A percentile compares a stretch with the other conserved stretches of the same genome.
phyloP scores from a whole-genome alignment of 2,113 vertebrate species.

The Phasianus colchicus region DNA sequence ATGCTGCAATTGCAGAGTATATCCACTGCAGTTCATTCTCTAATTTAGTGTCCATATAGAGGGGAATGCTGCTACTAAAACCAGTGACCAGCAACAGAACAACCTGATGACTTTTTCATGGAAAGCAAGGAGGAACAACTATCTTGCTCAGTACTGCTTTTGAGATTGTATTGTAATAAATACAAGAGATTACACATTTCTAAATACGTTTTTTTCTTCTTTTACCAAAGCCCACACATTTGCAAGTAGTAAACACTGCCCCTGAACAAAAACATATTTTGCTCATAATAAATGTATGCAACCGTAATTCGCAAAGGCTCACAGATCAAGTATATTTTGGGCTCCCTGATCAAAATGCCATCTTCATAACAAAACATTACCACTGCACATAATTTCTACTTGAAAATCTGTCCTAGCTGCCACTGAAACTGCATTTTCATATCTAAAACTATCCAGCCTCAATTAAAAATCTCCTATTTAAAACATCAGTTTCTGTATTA shows the following conservation, averaged over 20 bases:
- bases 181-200: neutral
- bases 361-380: neutral
- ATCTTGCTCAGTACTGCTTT: neutral
- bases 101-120: neutral
- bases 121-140: neutral
- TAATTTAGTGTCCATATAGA: neutral
- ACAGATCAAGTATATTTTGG: neutral
- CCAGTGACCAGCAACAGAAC: neutral
- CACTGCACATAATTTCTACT: neutral
- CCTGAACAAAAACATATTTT: neutral
- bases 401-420: neutral
- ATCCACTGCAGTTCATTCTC: neutral
- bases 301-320: neutral
- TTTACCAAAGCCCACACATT: neutral
- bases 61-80: neutral
- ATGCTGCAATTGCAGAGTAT: accelerated
- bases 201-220: neutral
- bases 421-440: neutral
- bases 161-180: neutral
- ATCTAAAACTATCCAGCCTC: neutral
- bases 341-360: neutral
- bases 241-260: neutral
- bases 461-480: neutral
- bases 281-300: neutral
- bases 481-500: neutral